Conservation (phyloP, 2,888 invertebrate genomes). For the Idaea biselata region DNA sequence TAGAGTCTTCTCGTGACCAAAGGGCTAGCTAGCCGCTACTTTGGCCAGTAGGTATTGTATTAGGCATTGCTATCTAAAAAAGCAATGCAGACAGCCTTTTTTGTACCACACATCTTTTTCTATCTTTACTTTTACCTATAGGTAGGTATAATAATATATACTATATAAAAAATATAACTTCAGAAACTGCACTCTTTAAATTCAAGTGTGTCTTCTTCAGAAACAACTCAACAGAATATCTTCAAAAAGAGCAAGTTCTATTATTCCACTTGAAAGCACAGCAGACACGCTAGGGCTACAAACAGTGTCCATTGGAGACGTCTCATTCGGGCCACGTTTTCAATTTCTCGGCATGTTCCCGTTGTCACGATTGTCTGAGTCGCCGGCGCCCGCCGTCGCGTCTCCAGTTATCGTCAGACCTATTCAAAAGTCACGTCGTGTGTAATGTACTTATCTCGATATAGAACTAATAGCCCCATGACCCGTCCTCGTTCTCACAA, state of each 20-base stretch:
- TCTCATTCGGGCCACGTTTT: conserved; percentile 70
- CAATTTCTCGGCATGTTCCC: conserved; percentile 62
- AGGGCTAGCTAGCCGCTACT: too few species aligned
- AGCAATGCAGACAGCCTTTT: too few species aligned
- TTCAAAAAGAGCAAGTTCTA: conserved; percentile 25
- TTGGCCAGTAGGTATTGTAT: too few species aligned
- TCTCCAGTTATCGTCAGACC: conserved; percentile 49
- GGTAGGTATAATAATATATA: too few species aligned
- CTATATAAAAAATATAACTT: too few species aligned
- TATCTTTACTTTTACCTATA: too few species aligned
- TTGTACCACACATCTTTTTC: too few species aligned
- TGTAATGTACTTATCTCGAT: conserved; percentile 38
- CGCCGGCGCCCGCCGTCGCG: conserved; percentile 47
- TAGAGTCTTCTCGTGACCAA: too few species aligned
- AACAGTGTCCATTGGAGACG: conserved; percentile 36
- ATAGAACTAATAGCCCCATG: conserved; percentile 36
- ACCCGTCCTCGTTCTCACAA: conserved; percentile 14
- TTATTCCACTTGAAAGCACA: conserved; percentile 34
- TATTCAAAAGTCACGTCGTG: conserved; percentile 55
- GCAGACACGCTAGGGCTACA: conserved; percentile 28
- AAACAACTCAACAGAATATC: not conserved
- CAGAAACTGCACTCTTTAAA: not conserved
- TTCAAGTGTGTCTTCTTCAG: not conserved
- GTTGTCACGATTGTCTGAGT: conserved; percentile 40
- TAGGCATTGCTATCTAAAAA: too few species aligned